A percentile compares a stretch with the other conserved stretches of the same genome.
Conservation (phyloP, 2,888 invertebrate genomes). For the Plagiodera versicolora region DNA sequence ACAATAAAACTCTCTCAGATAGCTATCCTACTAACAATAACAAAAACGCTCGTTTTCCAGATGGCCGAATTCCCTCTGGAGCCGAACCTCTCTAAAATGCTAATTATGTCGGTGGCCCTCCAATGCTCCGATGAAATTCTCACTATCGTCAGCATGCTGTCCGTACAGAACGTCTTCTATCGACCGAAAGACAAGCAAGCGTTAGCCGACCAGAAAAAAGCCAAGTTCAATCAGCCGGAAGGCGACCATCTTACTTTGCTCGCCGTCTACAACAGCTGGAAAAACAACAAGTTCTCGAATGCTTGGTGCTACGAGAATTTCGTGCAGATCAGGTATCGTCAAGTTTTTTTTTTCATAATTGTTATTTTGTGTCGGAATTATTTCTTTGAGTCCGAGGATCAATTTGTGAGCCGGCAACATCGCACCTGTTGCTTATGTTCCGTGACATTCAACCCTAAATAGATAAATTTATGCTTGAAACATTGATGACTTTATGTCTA, state of each 20-base stretch:
- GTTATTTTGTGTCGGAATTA: no score
- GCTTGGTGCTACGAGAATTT: slow-evolving; percentile 99
- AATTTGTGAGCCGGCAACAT: no score
- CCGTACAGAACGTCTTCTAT: slow-evolving; percentile 98
- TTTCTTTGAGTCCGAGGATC: no score
- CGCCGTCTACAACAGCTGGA: slow-evolving; percentile 99
- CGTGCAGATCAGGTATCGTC: slow-evolving; percentile 77
- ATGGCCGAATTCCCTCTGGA: slow-evolving; percentile 99
- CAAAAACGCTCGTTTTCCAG: slow-evolving; percentile 53
- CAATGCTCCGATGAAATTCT: slow-evolving; percentile 98
- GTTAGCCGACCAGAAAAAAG: slow-evolving; percentile 97
- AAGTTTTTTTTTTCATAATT: no score
- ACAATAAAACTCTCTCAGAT: no score
- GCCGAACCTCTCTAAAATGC: slow-evolving; percentile 96
- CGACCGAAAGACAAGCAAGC: slow-evolving; percentile 95
- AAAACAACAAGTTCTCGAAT: slow-evolving; percentile 97
- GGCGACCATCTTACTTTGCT: slow-evolving; percentile 96
- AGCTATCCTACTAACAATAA: no score
- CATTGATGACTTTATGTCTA: no score
- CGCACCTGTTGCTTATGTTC: no score
- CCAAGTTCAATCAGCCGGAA: slow-evolving; percentile 98
- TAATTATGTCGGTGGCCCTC: slow-evolving; percentile 98
- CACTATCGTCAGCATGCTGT: slow-evolving; percentile 98
- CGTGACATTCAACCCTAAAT: no score
- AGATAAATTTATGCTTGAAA: no score